Evolutionary conservation across 1,140 invertebrate species (phyloP), one percentile per base, ranked within the genome.

Genomic region (Drosophila insularis): DNA sequence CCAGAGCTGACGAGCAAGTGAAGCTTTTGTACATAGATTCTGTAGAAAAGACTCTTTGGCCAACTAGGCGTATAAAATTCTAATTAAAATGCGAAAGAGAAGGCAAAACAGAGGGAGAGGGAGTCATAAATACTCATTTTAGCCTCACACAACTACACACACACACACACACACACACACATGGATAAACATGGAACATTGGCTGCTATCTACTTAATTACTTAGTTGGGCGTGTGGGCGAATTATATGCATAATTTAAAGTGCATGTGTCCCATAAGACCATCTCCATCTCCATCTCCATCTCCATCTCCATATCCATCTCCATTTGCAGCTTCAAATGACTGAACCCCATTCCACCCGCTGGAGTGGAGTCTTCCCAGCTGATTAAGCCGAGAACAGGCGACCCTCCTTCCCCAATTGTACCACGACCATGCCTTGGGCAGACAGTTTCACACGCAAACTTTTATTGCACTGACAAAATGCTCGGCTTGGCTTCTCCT

Each of bases 401-500:
- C 43, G 61, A n/a, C 14, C 31, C 43, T 40, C 61, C 23, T 62
- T 62, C 58, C 43, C 14, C 53, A 2, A 21, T 19, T 50, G 6
- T 21, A 14, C 17, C 2, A 10, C 43, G 7, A 19, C 17, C 3
- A 10, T 50, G 3, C 43, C 54, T 67, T 85, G 70, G 67, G 68
- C 82, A 81, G 71, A 67, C 76, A 77, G 50, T 79, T 89, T 87
- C 84, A 77, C 82, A 89, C 84, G 82, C 79, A 87, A 89, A 89
- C 82, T 87, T 89, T 79, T 87, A 89, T 82, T 87, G 82, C 82
- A 87, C 72, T 87, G 82, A 87, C 84, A 87, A 87, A 87, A 86
- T 87, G 82, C 73, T 75, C 60, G 60, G 74, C 67, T 74, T 50
- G 43, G 71, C 63, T 71, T 63, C 58, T 75, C 58, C 70, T 87